These are phyloP conservation scores for Pseudopleuronectes americanus DNA, from an alignment of 2,797 vertebrate species.

Conservation along the genomic window DNA sequence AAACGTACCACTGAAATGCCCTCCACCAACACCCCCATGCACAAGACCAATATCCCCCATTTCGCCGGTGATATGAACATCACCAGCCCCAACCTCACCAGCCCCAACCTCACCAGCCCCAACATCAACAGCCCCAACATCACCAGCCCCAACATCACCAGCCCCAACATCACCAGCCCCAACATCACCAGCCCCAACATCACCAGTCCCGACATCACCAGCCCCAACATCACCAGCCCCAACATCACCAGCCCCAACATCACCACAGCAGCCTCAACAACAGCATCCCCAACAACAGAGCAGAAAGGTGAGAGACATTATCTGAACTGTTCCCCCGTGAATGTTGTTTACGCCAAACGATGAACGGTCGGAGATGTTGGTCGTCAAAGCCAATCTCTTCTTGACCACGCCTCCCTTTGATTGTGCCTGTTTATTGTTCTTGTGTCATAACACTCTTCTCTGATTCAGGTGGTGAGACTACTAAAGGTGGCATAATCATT, in stretches of 20 bases:
- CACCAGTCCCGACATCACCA: background rate
- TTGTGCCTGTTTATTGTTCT: background rate
- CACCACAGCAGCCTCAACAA: too few species aligned
- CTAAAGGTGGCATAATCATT: too few species aligned
- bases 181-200: background rate
- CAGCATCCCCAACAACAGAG: background rate
- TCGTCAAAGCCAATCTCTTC: background rate
- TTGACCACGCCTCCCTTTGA: background rate
- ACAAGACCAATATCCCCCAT: too few species aligned
- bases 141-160: too few species aligned
- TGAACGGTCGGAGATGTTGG: too few species aligned
- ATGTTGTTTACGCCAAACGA: background rate
- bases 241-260: background rate
- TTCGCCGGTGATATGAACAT: background rate
- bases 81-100: background rate
- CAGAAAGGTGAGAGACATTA: constrained; percentile 8
- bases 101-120: too few species aligned
- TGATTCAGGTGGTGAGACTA: background rate
- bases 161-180: too few species aligned
- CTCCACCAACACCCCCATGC: background rate
- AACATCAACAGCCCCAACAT: too few species aligned
- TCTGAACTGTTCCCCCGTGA: background rate
- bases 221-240: too few species aligned
- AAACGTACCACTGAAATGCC: rapidly evolving
- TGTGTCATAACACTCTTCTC: constrained; percentile 3